A percentile compares a stretch with the other conserved stretches of the same genome.
Evolutionary conservation across 2,113 vertebrate species (phyloP).

Genomic region (Strigops habroptila): DNA sequence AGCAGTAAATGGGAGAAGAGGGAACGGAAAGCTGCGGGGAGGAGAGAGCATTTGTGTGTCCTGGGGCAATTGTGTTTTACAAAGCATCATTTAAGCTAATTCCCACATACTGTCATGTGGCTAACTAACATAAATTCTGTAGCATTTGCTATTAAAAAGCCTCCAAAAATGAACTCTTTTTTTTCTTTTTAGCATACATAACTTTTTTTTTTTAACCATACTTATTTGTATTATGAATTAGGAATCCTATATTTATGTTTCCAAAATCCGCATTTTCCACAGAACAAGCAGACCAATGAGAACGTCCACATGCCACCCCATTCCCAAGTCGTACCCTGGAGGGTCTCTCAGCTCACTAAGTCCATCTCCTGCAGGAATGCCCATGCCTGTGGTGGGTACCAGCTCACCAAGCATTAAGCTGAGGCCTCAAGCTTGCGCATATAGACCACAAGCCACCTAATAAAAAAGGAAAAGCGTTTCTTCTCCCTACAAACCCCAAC

Average conservation of each 20-base stretch:
- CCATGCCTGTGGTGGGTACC: neutral
- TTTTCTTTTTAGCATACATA: neutral
- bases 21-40: neutral
- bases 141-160: neutral
- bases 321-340: neutral
- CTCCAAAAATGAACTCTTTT: neutral
- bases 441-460: neutral
- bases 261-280: neutral
- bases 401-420: neutral
- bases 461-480: neutral
- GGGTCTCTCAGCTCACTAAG: neutral
- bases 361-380: neutral
- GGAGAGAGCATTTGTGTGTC: neutral
- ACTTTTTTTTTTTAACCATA: neutral
- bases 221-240: neutral
- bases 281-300: neutral
- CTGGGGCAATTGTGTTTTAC: neutral
- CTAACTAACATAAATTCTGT: neutral
- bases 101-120: neutral
- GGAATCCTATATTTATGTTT: neutral
- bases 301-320: neutral
- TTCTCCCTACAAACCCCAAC: neutral
- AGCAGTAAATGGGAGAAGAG: neutral
- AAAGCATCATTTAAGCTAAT: neutral
- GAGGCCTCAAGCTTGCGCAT: neutral